Evolutionary conservation across 2,888 invertebrate genomes (phyloP), one percentile per base, ranked within the genome.

Genomic region (Campoplex capitator): DNA sequence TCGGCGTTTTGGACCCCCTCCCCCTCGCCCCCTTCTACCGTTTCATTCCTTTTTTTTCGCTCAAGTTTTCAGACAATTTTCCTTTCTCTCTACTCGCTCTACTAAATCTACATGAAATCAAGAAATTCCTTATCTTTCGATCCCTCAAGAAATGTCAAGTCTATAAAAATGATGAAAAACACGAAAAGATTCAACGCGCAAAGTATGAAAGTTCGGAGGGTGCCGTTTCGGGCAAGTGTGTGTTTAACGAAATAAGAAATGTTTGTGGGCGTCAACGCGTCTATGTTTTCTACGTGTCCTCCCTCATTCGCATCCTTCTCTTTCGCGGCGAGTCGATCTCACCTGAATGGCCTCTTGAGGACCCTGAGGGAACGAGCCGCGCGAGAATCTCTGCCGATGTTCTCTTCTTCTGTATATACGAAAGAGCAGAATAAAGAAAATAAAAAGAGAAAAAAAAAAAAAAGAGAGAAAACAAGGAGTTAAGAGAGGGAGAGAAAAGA

Each of bases 1-100:
- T 90, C 89, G 82, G 84, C 88, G 89, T 89, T 23, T 23, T 86
- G 86, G 88, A 88, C 82, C 88, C 80, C 80, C 85, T 82, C 88
- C 80, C 80, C 85, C 84, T 84, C 86, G 87, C 71, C 83, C 88
- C 88, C 88, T 23, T 76, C 79, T 79, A 81, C 88, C 88, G 83
- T 80, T 68, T 87, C 70, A 56, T 28, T 54, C 32, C 70, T 35
- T 67, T 65, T 73, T 42, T 75, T 71, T 23, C 38, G 45, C 45
- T 74, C 1, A 28, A 48, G 9, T 3, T 62, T 7, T 28, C 0
- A 13, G 32, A 32, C 6, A 28, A 16, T 62, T 16, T 13, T 28
- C 28, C 11, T 58, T 23, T 58, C 9, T 58, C 9, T 56, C 9
- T 56, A 6, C 56, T 56, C 56, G 56, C 9, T 56, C 23, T 56